Base-by-base conservation (phyloP, 2,797 vertebrate genomes). In the Helarctos malayanus region DNA sequence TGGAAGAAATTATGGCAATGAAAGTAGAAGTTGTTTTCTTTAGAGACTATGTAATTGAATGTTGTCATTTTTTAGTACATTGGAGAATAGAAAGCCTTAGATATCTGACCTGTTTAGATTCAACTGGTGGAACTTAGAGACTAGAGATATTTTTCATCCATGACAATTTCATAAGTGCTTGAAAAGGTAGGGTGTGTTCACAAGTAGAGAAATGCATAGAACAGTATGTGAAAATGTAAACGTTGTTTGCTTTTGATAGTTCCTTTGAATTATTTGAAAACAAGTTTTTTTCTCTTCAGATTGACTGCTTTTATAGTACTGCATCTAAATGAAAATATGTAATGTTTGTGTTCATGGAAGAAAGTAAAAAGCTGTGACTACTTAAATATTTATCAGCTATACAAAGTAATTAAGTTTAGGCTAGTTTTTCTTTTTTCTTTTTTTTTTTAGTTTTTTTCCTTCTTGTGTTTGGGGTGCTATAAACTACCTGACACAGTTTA, bases 111-210 rank as follows among this genome's bases (percentile, higher is more conserved):
- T 83, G 75, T 96, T 38, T 90, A 47, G 89, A 71, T 97, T 98
- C 94, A 95, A 95, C 86, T 96, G 81, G 90, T 93, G 35, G 79
- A 94, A 82, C 45, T 95, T 79, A 75, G 91, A 87, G 63, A 87
- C 63, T 63, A 86, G 79, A 52, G 65, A 65, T 85, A n/a, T 49
- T 96, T 83, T 59, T 81, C 38, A 54, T 41, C n/a, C 32, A 5
- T 75, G 91, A 61, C 49, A 86, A 69, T 93, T 92, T 94, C 68
- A 57, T 38, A 89, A 75, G 69, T 91, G 59, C 52, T 93, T 80
- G 56, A 59, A 89, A 86, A 7, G 32, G 56, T 59, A 63, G 32
- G 14, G 47, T 41, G 47, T 81, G 69, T 82, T 94, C 45, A 14
- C 59, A 32, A 35, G 47, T 71, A 4, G 25, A 73, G 94, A 65